Conservation (phyloP, 2,113 vertebrate genomes). For the Callaeas wilsoni region DNA sequence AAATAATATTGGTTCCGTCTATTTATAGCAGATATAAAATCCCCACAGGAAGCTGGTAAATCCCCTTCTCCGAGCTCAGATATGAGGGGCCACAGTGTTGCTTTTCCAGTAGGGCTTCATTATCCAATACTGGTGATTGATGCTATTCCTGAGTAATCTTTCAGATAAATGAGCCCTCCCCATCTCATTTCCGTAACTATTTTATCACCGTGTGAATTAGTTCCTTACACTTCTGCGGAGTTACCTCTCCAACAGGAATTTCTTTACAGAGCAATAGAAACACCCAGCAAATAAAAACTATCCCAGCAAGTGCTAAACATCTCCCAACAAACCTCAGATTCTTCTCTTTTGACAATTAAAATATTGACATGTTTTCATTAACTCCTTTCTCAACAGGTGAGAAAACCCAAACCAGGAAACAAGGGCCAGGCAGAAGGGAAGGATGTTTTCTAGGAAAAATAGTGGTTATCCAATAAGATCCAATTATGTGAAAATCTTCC, state of each 20-base stretch:
- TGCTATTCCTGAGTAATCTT: not conserved
- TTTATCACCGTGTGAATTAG: slow-evolving; percentile 16
- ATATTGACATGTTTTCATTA: not conserved
- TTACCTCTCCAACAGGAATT: not conserved
- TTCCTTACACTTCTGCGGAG: not conserved
- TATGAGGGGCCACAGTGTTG: not conserved
- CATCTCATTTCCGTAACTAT: not conserved
- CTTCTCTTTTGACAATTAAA: not conserved
- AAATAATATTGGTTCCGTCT: not conserved
- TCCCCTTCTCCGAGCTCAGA: not conserved
- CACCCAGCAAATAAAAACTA: not conserved
- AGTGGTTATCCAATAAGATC: not conserved
- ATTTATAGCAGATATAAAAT: not conserved
- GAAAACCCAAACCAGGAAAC: not conserved
- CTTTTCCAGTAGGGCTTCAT: not conserved
- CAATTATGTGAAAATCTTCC: not conserved
- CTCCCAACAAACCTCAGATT: not conserved
- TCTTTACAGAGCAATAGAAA: not conserved
- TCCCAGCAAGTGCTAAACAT: not conserved
- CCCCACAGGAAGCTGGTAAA: not conserved
- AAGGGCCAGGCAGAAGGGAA: not conserved
- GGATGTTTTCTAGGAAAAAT: not conserved
- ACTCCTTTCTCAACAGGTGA: not conserved
- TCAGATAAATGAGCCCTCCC: not conserved
- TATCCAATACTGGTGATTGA: not conserved